Evolutionary conservation across 2,113 vertebrate genomes (phyloP), one percentile per base, ranked within the genome.

Genomic region (Chlorocebus sabaeus): DNA sequence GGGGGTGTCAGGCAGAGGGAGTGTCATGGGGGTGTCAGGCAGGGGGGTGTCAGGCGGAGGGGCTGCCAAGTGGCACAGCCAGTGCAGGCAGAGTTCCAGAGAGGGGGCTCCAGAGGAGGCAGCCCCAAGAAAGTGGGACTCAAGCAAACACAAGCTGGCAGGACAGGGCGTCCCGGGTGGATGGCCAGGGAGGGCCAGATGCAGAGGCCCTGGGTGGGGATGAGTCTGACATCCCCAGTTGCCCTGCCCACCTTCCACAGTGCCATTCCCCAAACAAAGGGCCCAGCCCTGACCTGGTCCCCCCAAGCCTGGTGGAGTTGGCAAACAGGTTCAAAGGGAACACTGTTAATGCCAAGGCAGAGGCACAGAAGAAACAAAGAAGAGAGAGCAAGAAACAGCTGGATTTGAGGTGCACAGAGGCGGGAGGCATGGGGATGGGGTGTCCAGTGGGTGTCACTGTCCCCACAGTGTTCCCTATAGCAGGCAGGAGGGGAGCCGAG

Each of bases 181-280:
- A 23, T 1, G 1, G 50, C 72, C 20, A 0, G 17, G 59, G 40
- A 55, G 9, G n/a, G 55, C 32, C 40, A 0, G 3, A 27, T 0
- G 0, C 27, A 45, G 13, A 48, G 32, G 17, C 17, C 76, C 13
- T 13, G 4, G 32, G 27, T 3, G 30, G 17, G 93, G 20, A 50
- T 5, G 8, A n/a, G 75, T 45, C 75, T n/a, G 48, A 13, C 2
- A 0, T 8, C 22, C 72, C 57, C 32, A 8, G 59, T 76, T 55
- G 13, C 35, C 38, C 23, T 8, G 30, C 48, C 38, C 2, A 64
- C 61, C 27, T 30, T 64, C 61, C 43, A 17, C 43, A 2, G 0
- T 2, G 32, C 67, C 27, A 13, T 18, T 35, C 48, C 83, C n/a
- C 59, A 17, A 4, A 64, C 40, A 25, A 40, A 57, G 55, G 35